Percentiles rank a stretch among this genome's conserved stretches.
Evolutionary conservation across 1,140 invertebrate genomes (phyloP).

Genomic region (Trichomalopsis sarcophagae): DNA sequence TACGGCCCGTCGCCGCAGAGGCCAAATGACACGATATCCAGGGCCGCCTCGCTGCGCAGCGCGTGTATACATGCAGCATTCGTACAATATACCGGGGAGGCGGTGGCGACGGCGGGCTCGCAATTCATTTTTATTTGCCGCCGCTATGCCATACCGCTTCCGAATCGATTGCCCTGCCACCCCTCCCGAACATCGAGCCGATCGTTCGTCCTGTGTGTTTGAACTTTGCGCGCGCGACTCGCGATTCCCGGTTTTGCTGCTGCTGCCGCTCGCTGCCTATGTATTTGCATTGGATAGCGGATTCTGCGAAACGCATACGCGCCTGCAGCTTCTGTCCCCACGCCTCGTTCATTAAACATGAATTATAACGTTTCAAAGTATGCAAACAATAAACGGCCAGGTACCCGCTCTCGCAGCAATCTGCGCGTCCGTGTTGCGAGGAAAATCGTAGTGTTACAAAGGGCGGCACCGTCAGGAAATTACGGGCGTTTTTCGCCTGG

Average conservation of each 20-base stretch:
- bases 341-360: neutral
- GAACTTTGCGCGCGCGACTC: neutral
- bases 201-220: slow-evolving; percentile 5
- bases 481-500: no score
- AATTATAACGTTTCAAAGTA: slow-evolving; percentile 2
- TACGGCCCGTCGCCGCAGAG: neutral
- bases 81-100: neutral
- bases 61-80: neutral
- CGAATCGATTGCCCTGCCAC: neutral
- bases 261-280: neutral
- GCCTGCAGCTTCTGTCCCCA: neutral
- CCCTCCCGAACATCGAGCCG: neutral
- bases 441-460: no score
- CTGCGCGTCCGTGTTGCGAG: no score
- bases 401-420: neutral
- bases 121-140: slow-evolving; percentile 11
- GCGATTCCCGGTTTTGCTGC: neutral
- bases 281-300: slow-evolving; percentile 1
- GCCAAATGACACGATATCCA: neutral
- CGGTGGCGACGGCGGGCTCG: neutral
- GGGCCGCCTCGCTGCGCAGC: neutral
- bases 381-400: neutral
- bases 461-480: no score
- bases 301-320: neutral
- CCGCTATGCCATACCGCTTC: neutral